Evolutionary conservation across 2,888 invertebrate species (phyloP).

Genomic region (Micropterix aruncella): DNA sequence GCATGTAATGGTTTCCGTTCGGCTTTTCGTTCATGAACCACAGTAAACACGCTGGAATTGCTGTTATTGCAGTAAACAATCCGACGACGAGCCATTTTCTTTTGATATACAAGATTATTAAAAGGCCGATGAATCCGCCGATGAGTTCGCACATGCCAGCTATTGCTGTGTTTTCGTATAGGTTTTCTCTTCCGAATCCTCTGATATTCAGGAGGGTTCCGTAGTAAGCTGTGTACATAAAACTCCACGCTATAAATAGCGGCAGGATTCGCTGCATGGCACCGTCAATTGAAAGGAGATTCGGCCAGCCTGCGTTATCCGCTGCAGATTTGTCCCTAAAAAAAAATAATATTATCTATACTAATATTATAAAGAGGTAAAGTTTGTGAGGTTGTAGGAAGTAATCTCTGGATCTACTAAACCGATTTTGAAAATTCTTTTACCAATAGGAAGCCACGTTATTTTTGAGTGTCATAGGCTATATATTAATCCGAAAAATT

Average conservation of each 20-base stretch:
- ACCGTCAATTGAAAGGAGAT: slow-evolving; percentile 16
- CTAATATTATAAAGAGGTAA: too few relatives aligned
- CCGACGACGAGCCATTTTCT: slow-evolving; percentile 27
- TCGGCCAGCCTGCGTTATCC: slow-evolving; percentile 18
- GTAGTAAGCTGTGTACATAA: slow-evolving; percentile 19
- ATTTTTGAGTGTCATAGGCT: too few relatives aligned
- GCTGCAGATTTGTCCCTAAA: slow-evolving; percentile 15
- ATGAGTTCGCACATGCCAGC: slow-evolving; percentile 28
- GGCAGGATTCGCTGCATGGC: slow-evolving; percentile 5
- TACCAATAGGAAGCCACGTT: too few relatives aligned
- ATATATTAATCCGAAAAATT: too few relatives aligned
- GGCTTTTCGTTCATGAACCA: slow-evolving; percentile 20
- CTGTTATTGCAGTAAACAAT: slow-evolving; percentile 22
- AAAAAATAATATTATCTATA: too few relatives aligned
- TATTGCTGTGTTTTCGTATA: slow-evolving; percentile 23
- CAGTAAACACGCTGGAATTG: slow-evolving; percentile 23
- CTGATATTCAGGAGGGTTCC: slow-evolving; percentile 29
- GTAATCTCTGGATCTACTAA: too few relatives aligned
- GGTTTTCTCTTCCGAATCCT: slow-evolving; percentile 25
- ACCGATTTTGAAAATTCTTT: too few relatives aligned
- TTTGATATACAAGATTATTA: slow-evolving; percentile 21
- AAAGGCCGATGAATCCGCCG: slow-evolving; percentile 24
- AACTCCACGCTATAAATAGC: slow-evolving; percentile 16
- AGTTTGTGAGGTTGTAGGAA: too few relatives aligned
- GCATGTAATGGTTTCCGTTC: slow-evolving; percentile 17